Evolutionary conservation across 2,888 invertebrate species (phyloP).

Genomic region (Deilephila porcellus): DNA sequence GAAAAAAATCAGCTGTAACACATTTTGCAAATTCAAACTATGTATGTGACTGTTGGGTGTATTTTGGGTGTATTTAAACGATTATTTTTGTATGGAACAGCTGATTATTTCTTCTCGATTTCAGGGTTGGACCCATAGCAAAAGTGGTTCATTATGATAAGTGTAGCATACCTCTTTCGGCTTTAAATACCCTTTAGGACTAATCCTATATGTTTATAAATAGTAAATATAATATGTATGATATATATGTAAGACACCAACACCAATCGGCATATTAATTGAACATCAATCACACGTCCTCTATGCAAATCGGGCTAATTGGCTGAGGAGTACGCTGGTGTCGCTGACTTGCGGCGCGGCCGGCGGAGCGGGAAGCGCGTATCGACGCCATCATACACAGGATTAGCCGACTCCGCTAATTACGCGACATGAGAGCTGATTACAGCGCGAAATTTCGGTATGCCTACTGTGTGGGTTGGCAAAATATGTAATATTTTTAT

Average conservation of each 20-base stretch:
- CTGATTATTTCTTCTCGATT: too few species aligned
- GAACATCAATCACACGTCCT: background rate
- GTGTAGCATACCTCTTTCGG: too few species aligned
- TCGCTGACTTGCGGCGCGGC: conserved; percentile 12
- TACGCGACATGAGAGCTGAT: background rate
- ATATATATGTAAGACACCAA: too few species aligned
- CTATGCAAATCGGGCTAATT: background rate
- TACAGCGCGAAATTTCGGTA: background rate
- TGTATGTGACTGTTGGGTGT: too few species aligned
- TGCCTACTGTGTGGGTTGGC: background rate
- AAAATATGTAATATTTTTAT: background rate
- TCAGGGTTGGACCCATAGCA: too few species aligned
- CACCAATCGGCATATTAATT: background rate
- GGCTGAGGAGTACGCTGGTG: background rate
- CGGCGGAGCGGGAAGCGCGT: conserved; percentile 1
- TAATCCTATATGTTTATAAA: too few species aligned
- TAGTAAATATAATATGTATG: background rate
- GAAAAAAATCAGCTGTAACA: too few species aligned
- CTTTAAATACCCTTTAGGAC: too few species aligned
- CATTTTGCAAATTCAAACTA: too few species aligned
- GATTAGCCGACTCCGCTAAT: conserved; percentile 5
- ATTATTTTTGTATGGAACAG: too few species aligned
- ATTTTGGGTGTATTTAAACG: too few species aligned
- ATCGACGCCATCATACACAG: conserved; percentile 15
- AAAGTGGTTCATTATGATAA: too few species aligned